These are phyloP conservation scores for Stylophora pistillata DNA, from an alignment of 64 coral and sea anemone species.

Conservation along the genomic window DNA sequence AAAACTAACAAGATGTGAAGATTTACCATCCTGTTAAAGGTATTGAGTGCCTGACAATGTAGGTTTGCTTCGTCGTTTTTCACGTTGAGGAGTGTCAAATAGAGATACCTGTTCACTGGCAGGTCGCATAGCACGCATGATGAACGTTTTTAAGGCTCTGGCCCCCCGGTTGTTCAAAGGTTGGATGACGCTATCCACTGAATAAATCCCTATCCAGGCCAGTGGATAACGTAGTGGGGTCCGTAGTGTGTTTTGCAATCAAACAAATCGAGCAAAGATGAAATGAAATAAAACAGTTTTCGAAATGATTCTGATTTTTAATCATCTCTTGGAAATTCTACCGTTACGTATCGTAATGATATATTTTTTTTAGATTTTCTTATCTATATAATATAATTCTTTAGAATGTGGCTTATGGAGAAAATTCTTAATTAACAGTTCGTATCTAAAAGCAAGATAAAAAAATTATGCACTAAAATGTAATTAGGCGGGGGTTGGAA, in stretches of 20 bases:
- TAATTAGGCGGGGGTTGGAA: not conserved
- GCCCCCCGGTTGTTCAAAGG: too few species aligned
- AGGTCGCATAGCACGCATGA: not conserved
- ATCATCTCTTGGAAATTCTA: not conserved
- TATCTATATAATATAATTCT: constrained; percentile 35
- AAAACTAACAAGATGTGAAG: not conserved
- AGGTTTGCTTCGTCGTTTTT: not conserved
- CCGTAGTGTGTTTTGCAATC: too few species aligned
- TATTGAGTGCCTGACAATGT: not conserved
- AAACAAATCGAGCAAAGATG: not conserved
- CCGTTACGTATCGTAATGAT: not conserved
- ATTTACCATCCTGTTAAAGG: not conserved
- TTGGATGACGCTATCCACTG: too few species aligned
- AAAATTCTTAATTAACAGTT: not conserved
- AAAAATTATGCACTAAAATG: constrained; percentile 35
- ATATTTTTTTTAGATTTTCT: not conserved
- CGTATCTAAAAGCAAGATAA: constrained; percentile 1
- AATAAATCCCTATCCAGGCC: too few species aligned
- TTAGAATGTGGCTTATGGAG: not conserved
- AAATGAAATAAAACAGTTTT: not conserved
- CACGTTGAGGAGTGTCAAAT: not conserved
- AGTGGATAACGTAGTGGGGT: too few species aligned
- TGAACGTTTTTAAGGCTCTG: too few species aligned
- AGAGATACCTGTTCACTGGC: not conserved
- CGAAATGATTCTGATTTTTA: not conserved